A percentile compares a stretch with the other conserved stretches of the same genome.
Evolutionary conservation across 2,797 vertebrate species (phyloP).

Genomic region (Cichlasoma orientale): DNA sequence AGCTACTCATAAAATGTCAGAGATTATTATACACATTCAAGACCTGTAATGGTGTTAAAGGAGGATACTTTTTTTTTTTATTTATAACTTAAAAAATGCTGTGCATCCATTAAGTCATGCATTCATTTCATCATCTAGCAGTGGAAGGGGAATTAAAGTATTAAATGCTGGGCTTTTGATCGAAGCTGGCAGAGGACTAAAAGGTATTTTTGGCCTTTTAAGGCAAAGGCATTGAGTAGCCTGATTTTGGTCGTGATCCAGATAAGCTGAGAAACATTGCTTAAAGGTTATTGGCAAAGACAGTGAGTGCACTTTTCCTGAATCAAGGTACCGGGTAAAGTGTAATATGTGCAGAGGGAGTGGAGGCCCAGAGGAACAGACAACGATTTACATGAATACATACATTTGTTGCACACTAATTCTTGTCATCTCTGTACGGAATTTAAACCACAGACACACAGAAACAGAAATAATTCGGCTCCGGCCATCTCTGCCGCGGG

Average conservation of each 20-base stretch:
- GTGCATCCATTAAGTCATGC: constrained; percentile 15
- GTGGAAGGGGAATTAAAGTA: constrained; percentile 19
- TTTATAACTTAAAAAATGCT: constrained; percentile 24
- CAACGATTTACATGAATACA: constrained; percentile 11
- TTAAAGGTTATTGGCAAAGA: constrained; percentile 43
- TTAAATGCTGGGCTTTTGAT: constrained; percentile 30
- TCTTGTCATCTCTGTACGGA: not conserved
- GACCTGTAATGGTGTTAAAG: constrained; percentile 9
- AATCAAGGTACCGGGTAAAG: constrained; percentile 14
- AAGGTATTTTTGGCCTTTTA: constrained; percentile 25
- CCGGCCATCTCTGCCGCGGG: constrained; percentile 5
- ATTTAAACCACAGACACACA: not conserved
- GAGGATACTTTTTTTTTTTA: constrained; percentile 5
- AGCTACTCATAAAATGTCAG: constrained; percentile 43
- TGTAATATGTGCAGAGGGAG: constrained; percentile 21
- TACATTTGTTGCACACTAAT: constrained; percentile 4
- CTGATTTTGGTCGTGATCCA: constrained; percentile 42
- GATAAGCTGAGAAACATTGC: constrained; percentile 21
- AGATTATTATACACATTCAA: not conserved
- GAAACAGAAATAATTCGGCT: constrained; percentile 5
- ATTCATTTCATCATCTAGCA: constrained; percentile 39
- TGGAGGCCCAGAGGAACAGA: constrained; percentile 19
- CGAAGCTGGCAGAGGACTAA: constrained; percentile 28
- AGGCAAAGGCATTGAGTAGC: constrained; percentile 13
- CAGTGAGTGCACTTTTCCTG: constrained; percentile 12